Conservation (phyloP, 2,888 invertebrate genomes). For the Tortricodes alternella region DNA sequence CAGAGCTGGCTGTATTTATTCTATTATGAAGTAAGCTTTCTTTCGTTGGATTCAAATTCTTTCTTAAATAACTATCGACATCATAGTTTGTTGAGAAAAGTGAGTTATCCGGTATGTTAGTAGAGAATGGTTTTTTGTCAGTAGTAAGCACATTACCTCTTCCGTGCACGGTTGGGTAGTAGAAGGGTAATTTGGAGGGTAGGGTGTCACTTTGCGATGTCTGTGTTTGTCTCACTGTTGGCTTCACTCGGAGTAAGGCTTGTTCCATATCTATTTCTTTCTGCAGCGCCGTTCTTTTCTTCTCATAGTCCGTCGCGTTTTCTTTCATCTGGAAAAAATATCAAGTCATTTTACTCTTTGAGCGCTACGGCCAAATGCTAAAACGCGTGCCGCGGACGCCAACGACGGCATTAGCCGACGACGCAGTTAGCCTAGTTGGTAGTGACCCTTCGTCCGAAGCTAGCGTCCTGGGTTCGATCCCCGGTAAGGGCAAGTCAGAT, state of each 20-base stretch:
- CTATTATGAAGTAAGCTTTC: constrained; percentile 40
- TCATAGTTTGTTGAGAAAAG: constrained; percentile 69
- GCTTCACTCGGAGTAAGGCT: constrained; percentile 42
- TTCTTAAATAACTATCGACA: constrained; percentile 67
- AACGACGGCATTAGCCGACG: too few relatives aligned
- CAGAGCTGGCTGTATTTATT: constrained; percentile 19
- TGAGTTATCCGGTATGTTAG: constrained; percentile 73
- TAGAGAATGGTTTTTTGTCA: constrained; percentile 58
- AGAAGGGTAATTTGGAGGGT: constrained; percentile 62
- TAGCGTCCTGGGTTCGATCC: too few relatives aligned
- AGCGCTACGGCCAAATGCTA: too few relatives aligned
- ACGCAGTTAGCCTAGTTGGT: too few relatives aligned
- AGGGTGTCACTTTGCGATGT: constrained; percentile 53
- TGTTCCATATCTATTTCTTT: constrained; percentile 70
- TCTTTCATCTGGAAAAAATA: constrained; percentile 70
- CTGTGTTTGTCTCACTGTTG: constrained; percentile 26
- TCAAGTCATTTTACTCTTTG: too few relatives aligned
- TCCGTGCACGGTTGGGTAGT: constrained; percentile 65
- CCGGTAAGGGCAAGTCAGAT: too few relatives aligned
- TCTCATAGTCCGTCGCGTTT: constrained; percentile 72
- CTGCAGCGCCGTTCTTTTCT: constrained; percentile 73
- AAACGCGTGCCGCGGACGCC: too few relatives aligned
- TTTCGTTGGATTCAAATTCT: constrained; percentile 63
- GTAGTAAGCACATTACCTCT: constrained; percentile 37
- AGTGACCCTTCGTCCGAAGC: too few relatives aligned